Evolutionary conservation across 2,113 vertebrate genomes (phyloP), one percentile per base, ranked within the genome.

Genomic region (Mustela lutreola): DNA sequence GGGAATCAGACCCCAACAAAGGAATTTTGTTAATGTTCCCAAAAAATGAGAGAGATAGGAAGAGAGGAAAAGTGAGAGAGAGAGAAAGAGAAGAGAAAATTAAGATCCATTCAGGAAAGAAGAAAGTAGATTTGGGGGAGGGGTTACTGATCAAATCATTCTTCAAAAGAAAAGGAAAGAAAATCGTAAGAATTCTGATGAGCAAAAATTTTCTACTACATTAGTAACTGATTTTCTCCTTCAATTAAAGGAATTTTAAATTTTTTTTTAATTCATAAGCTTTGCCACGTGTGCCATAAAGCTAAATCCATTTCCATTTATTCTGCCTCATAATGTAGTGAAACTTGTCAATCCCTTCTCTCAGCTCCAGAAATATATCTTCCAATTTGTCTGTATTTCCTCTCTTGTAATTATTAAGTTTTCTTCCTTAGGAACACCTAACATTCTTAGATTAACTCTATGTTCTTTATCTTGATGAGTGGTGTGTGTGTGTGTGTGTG

Each of bases 221-320:
- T 70, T 50, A 36, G 42, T 56, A 71, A 71, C n/a, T 79, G 10
- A 95, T 79, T 84, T 71, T 71, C 16, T 87, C 39, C 26, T 92
- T 71, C 12, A 8, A 63, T 71, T 53, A 39, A 21, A 70, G 33
- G 42, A 94, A 70, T 67, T 78, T 89, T 39, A 71, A 71, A 50
- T 58, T 60, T 82, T 94, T 82, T 94, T 87, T 92, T 70, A 83
- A 92, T 88, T 91, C 16, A 33, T 58, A 78, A 88, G 24, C 50
- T 88, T 87, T 45, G 36, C 36, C 50, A 67, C 12, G 10, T 67
- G 4, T 76, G 11, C 50, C 48, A 70, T 33, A 76, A 22, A 22
- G 33, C 5, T 76, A 94, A 88, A 39, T 60, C 14, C 15, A 42
- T 83, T 96, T 81, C 62, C 33, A 26, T 39, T 88, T 60, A 28